Percentiles rank a stretch among this genome's conserved stretches.
Conservation (phyloP, 2,888 invertebrate species). For the Athalia cordata region DNA sequence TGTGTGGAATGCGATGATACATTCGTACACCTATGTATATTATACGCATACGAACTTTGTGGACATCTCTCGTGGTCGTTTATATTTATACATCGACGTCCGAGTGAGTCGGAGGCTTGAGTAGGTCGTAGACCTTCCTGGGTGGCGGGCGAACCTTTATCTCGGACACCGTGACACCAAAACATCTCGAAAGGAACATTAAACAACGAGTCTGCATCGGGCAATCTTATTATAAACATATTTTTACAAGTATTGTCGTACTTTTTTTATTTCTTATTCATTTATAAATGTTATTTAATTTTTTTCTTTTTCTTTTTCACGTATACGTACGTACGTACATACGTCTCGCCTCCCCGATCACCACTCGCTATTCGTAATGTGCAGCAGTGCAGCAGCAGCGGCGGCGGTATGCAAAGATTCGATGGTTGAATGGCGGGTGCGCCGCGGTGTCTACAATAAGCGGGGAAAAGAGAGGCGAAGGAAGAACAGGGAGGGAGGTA, state of each 20-base stretch:
- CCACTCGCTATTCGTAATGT: background rate
- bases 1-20: too few species aligned
- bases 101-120: slow-evolving; percentile 26
- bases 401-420: background rate
- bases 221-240: slow-evolving; percentile 62
- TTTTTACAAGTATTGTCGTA: slow-evolving; percentile 61
- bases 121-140: slow-evolving; percentile 50
- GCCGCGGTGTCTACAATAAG: background rate
- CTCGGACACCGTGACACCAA: slow-evolving; percentile 62
- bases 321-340: too few species aligned
- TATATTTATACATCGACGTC: slow-evolving; percentile 44
- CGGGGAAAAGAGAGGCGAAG: slow-evolving; percentile 44
- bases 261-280: background rate
- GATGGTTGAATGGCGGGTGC: slow-evolving; percentile 21
- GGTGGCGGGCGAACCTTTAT: slow-evolving; percentile 63
- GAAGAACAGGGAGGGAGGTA: slow-evolving; percentile 41
- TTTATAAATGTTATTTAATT: background rate
- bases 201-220: slow-evolving; percentile 62
- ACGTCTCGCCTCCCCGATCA: background rate
- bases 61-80: slow-evolving; percentile 38
- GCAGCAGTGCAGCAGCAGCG: background rate
- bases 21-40: too few species aligned
- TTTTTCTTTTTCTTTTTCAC: background rate
- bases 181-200: slow-evolving; percentile 64
- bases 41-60: slow-evolving; percentile 23